Conservation (phyloP, 1,140 invertebrate genomes). For the Panagrolaimus sp. region DNA sequence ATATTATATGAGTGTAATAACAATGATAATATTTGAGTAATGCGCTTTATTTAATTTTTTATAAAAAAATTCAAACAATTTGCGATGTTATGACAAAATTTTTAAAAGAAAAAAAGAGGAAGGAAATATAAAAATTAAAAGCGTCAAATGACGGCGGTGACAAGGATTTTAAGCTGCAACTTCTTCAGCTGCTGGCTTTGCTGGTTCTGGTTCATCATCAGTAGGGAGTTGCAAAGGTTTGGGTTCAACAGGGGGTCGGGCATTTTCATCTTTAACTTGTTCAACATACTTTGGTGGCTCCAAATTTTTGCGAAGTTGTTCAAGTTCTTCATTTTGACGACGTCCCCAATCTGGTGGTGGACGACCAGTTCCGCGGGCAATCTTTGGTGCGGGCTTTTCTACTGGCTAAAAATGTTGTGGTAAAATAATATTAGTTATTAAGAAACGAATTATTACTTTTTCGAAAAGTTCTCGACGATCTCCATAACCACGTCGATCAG, state of each 20-base stretch:
- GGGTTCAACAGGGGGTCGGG: conserved; percentile 61
- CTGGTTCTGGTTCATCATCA: conserved; percentile 13
- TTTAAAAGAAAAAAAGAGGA: too few species aligned
- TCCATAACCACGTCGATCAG: conserved; percentile 69
- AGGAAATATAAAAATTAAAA: too few species aligned
- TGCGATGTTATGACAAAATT: too few species aligned
- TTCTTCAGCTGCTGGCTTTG: conserved; percentile 15
- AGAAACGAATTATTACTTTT: neutral
- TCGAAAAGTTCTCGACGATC: conserved; percentile 38
- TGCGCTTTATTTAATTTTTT: too few species aligned
- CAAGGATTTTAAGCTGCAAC: neutral
- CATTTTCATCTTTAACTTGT: conserved; percentile 45
- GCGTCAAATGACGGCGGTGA: neutral
- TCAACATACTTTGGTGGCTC: conserved; percentile 56
- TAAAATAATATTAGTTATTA: too few species aligned
- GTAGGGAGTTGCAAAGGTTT: conserved; percentile 61
- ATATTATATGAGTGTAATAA: too few species aligned
- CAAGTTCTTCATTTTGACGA: conserved; percentile 48
- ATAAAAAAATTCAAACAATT: too few species aligned
- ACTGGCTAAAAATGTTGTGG: conserved; percentile 4
- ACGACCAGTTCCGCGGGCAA: conserved; percentile 40
- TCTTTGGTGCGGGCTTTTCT: conserved; percentile 25
- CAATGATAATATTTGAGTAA: too few species aligned
- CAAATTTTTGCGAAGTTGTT: conserved; percentile 46
- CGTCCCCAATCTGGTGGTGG: conserved; percentile 50